Evolutionary conservation across 64 coral and sea anemone species (phyloP).

Genomic region (Montipora efflorescens): DNA sequence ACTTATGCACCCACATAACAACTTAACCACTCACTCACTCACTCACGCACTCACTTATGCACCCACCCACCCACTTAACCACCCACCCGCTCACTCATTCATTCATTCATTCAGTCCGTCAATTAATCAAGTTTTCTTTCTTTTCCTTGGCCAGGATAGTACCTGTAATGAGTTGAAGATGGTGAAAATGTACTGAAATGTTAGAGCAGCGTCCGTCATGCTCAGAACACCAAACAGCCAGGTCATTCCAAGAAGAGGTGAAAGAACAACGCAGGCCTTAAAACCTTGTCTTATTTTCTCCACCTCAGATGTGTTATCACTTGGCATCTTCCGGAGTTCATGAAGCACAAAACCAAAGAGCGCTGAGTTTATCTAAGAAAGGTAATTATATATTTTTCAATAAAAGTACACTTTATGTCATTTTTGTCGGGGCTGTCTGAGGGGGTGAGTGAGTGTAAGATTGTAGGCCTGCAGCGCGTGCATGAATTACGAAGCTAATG

Average conservation of each 20-base stretch:
- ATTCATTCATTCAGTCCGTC: too few relatives aligned
- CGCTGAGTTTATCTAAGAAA: conserved; percentile 45
- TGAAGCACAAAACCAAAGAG: conserved; percentile 54
- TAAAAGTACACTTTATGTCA: too few relatives aligned
- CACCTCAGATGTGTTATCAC: conserved; percentile 15
- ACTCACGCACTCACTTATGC: too few relatives aligned
- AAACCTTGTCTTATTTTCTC: conserved; percentile 1
- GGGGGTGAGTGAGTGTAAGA: too few relatives aligned
- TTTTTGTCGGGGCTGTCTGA: too few relatives aligned
- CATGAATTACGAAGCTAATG: too few relatives aligned
- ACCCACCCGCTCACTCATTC: too few relatives aligned
- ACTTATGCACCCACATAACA: too few relatives aligned
- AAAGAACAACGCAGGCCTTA: conserved; percentile 35
- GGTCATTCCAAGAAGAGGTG: conserved; percentile 51
- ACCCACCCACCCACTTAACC: too few relatives aligned
- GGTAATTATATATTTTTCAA: background rate
- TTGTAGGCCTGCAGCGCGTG: too few relatives aligned
- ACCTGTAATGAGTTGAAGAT: conserved; percentile 74
- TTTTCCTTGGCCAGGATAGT: background rate
- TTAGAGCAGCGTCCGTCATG: conserved; percentile 40
- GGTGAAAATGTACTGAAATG: conserved; percentile 73
- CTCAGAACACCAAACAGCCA: conserved; percentile 56
- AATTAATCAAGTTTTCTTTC: background rate
- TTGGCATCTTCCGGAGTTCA: conserved; percentile 58
- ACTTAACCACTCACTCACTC: too few relatives aligned